A percentile compares a stretch with the other conserved stretches of the same genome.
These are phyloP conservation scores for Polypedilum vanderplanki DNA, from an alignment of 1,140 invertebrate genomes.

Conservation along the genomic window DNA sequence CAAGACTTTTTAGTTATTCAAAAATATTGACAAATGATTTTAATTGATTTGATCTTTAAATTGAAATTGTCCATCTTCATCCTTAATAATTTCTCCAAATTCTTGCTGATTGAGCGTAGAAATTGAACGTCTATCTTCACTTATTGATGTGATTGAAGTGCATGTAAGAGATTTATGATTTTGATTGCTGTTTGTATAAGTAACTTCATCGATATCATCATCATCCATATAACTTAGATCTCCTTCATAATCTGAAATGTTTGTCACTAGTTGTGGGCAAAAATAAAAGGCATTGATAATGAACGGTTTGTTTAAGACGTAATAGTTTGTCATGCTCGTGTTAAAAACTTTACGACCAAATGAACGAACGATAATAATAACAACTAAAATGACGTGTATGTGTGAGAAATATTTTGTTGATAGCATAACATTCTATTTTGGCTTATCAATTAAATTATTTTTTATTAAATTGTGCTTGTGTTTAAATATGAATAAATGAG, in stretches of 20 bases:
- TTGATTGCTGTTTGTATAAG: constrained; percentile 19
- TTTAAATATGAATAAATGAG: too few species aligned
- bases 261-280: not conserved
- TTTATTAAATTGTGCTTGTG: too few species aligned
- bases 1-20: too few species aligned
- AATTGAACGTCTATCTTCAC: constrained; percentile 17
- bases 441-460: too few species aligned
- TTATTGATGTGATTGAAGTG: not conserved
- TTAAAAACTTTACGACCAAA: too few species aligned
- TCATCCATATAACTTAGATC: constrained; percentile 16
- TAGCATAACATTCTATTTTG: too few species aligned
- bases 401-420: too few species aligned
- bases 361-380: too few species aligned
- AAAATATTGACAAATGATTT: too few species aligned
- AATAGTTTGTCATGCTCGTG: too few species aligned
- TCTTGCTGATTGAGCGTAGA: constrained; percentile 12
- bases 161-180: not conserved
- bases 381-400: too few species aligned
- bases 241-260: constrained; percentile 17
- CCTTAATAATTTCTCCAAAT: not conserved
- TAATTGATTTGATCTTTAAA: not conserved
- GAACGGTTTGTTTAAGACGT: too few species aligned
- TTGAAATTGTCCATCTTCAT: not conserved
- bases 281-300: not conserved
- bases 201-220: constrained; percentile 10